Base-by-base conservation (phyloP, 2,113 vertebrate species). In the Cheilinus undulatus region DNA sequence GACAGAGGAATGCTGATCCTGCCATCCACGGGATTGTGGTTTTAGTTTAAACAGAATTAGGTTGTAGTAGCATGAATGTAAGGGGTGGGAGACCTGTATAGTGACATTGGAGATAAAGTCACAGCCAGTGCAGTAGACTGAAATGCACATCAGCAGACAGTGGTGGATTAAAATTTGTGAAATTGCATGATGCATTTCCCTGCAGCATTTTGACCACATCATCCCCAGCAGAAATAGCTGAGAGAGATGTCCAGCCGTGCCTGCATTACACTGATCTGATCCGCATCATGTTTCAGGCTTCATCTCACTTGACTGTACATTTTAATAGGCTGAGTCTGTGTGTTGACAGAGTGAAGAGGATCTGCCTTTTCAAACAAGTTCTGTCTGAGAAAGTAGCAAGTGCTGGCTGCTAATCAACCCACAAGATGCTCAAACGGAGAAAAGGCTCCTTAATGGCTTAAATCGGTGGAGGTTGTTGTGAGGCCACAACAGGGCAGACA, bases 1-100 rank as follows among this genome's bases (percentile, higher is more conserved):
- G 60, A 83, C 73, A 83, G 82, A 79, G 62, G 53, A 76, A 57
- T 51, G 81, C 86, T 87, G 83, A 89, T 84, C 49, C 81, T 45
- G 53, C 76, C 52, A 58, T 77, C 53, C 48, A 28, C 38, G 43
- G 80, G 73, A 88, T 86, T 83, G 63, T 17, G 51, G 57, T 68
- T 80, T 82, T 42, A 59, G 65, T 78, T 53, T 22, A 64, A 82
- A 84, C 78, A 86, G 69, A 57, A 58, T 80, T 60, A 34, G 14
- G 56, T 53, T 63, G 13, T 30, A 66, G 34, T 46, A n/a, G 53
- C 46, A 80, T 51, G 13, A 65, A 80, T 74, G 66, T 60, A 68
- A 24, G 11, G 13, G 69, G 48, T 53, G 48, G 32, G 45, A 48
- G 51, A 61, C 67, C 14, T 42, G 38, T 36, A 22, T 12, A 69